Base-by-base conservation (phyloP, 2,113 vertebrate genomes). In the Colistium nudipinnis region DNA sequence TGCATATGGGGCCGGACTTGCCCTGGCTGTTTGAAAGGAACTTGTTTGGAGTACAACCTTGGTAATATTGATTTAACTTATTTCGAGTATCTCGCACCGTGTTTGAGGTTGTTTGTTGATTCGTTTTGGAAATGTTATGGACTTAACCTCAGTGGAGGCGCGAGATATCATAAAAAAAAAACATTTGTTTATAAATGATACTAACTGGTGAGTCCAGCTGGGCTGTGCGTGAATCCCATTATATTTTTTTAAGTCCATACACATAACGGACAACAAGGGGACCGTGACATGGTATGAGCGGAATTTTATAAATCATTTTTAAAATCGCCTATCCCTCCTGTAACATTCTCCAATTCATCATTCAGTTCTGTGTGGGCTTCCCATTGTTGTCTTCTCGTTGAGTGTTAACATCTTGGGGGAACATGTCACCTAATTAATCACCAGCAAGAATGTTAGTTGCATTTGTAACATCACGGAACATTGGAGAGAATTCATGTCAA, bases 381-480 rank as follows among this genome's bases (percentile, higher is more conserved):
- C 22, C 14, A 31, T 65, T 70, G 66, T 52, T 73, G 51, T 69
- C 62, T 61, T 39, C 66, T 30, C 41, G 44, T 49, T 61, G 33
- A 55, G 62, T 19, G 55, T 78, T 73, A 72, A 51, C 74, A 69
- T 82, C 76, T 75, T 47, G 53, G 45, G 39, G 60, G 44, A 72
- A 72, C 47, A 55, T 73, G 71, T 70, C 68, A 33, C 70, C 79
- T 65, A 74, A 79, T 84, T 80, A 73, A 72, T 87, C 73, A 71
- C 65, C 31, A 33, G 53, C 12, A 12, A 33, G 69, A 55, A 52
- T 33, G 39, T 68, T 67, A 19, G 59, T 39, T 41, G 43, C 30
- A 30, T 66, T 81, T 74, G 52, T 67, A 65, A 71, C 65, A 57
- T 73, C 66, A 43, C 43, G 43, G 28, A 61, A 60, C 7, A 52